Conservation (phyloP, 2,113 vertebrate species). For the Sylvietta virens region DNA sequence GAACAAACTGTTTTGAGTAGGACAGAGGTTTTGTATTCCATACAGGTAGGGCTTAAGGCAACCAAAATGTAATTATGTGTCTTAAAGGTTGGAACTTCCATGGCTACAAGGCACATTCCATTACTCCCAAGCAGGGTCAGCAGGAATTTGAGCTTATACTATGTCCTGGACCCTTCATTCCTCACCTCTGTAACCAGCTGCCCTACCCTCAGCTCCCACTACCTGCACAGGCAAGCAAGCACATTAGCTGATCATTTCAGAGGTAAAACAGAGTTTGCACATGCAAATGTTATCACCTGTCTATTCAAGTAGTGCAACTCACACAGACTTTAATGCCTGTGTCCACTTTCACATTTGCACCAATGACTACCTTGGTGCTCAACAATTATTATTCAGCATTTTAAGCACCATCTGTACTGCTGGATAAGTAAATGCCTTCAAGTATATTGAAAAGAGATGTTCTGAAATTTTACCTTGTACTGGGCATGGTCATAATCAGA, state of each 20-base stretch:
- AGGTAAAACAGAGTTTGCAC: not conserved
- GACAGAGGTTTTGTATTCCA: not conserved
- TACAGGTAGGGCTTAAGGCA: not conserved
- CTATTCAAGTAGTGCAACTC: not conserved
- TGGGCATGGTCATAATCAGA: slow-evolving; percentile 22
- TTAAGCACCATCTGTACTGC: slow-evolving; percentile 65
- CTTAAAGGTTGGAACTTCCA: not conserved
- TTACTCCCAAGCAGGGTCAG: not conserved
- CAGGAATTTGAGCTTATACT: not conserved
- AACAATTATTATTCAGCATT: slow-evolving; percentile 66
- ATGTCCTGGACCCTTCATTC: not conserved
- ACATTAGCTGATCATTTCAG: not conserved
- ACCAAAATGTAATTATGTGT: not conserved
- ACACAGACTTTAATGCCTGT: not conserved
- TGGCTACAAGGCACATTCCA: not conserved
- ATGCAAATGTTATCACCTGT: not conserved
- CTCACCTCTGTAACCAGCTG: not conserved
- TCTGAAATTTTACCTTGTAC: slow-evolving; percentile 53
- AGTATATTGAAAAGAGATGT: slow-evolving; percentile 60
- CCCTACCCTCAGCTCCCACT: not conserved
- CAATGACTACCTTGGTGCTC: slow-evolving; percentile 42
- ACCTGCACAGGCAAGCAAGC: not conserved
- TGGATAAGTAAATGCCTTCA: slow-evolving; percentile 67
- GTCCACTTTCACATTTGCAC: not conserved
- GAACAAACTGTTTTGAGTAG: not conserved